phyloP scores from a whole-genome alignment of 2,888 invertebrate genomes.

The Tenodera sinensis region DNA sequence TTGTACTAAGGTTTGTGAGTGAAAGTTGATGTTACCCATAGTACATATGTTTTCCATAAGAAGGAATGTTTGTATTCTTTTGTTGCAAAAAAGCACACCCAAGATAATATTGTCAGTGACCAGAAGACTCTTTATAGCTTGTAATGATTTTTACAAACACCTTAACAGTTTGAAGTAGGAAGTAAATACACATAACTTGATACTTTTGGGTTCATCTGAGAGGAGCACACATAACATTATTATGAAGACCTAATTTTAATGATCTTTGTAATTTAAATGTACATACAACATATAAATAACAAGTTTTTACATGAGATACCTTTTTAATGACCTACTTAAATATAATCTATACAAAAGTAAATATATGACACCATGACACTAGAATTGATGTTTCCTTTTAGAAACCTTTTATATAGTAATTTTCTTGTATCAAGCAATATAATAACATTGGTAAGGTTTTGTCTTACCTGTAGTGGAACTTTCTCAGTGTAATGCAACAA shows the following conservation, averaged over 20 bases:
- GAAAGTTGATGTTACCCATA: neutral
- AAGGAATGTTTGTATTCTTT: neutral
- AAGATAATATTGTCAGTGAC: neutral
- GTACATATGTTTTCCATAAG: neutral
- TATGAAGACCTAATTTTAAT: neutral
- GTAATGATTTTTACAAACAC: neutral
- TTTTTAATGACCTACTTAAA: neutral
- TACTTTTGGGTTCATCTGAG: neutral
- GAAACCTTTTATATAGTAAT: neutral
- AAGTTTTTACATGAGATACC: neutral
- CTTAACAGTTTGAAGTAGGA: neutral
- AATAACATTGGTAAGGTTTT: neutral
- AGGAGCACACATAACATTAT: neutral
- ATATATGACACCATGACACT: neutral
- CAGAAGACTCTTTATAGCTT: neutral
- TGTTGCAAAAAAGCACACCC: neutral
- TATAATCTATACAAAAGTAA: neutral
- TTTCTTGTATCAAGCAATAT: neutral
- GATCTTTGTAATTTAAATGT: neutral
- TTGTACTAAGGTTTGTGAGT: neutral
- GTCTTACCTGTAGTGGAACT: neutral
- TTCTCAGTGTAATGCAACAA: neutral
- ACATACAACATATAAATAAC: neutral
- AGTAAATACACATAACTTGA: neutral
- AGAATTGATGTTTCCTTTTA: neutral